These are phyloP conservation scores for Atta colombica DNA, from an alignment of 1,140 invertebrate genomes.

Conservation along the genomic window DNA sequence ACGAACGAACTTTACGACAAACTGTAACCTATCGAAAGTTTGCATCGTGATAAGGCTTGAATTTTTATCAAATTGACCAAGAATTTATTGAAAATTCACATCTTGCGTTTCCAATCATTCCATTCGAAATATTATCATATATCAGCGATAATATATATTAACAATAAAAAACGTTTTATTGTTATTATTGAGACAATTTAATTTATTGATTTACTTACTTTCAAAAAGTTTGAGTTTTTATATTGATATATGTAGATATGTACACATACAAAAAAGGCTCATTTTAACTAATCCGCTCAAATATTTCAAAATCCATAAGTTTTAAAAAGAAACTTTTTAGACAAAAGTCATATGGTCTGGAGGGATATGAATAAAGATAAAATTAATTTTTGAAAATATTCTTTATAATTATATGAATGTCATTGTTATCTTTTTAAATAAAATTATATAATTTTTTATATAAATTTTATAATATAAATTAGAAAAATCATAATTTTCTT, in stretches of 20 bases:
- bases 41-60: neutral
- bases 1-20: conserved; percentile 42
- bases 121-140: neutral
- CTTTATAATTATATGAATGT: too few species aligned
- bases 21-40: conserved; percentile 10
- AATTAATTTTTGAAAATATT: too few species aligned
- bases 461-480: too few species aligned
- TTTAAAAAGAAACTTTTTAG: too few species aligned
- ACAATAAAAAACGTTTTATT: neutral
- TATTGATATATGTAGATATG: neutral
- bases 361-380: too few species aligned
- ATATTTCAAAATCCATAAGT: too few species aligned
- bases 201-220: neutral
- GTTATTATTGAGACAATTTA: neutral
- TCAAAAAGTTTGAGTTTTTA: neutral
- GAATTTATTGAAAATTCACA: neutral
- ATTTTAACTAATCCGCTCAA: too few species aligned
- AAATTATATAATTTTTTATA: too few species aligned
- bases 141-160: neutral
- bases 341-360: too few species aligned
- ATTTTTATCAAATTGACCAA: conserved; percentile 28
- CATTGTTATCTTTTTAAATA: too few species aligned
- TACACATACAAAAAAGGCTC: neutral
- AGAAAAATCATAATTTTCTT: too few species aligned
- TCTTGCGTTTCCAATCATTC: neutral